Conservation (phyloP, 2,113 vertebrate genomes). For the Zosterops hypoxanthus region DNA sequence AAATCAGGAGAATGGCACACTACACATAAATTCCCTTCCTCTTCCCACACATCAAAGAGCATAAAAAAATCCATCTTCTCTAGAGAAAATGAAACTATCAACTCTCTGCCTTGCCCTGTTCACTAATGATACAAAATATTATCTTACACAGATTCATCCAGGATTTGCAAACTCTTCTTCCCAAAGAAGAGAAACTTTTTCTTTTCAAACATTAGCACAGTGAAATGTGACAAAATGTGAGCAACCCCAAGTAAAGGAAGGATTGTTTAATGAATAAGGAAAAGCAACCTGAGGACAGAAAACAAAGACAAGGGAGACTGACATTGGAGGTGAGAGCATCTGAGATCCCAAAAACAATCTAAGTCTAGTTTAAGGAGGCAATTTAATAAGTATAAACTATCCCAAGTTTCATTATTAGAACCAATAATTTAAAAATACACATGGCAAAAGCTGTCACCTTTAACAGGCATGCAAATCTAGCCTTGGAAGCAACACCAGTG, state of each 20-base stretch:
- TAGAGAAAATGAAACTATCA: not conserved
- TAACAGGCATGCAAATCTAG: not conserved
- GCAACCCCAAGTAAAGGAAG: not conserved
- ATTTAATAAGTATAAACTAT: not conserved
- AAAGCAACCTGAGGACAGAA: not conserved
- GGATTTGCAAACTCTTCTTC: not conserved
- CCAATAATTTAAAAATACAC: not conserved
- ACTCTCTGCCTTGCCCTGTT: not conserved
- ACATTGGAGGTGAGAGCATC: not conserved
- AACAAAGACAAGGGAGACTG: not conserved
- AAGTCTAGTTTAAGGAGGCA: not conserved
- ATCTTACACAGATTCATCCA: not conserved
- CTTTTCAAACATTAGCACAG: not conserved
- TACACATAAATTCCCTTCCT: not conserved
- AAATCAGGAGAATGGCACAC: not conserved
- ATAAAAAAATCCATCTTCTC: not conserved
- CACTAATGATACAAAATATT: not conserved
- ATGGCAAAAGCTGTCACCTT: not conserved
- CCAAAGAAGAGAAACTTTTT: not conserved
- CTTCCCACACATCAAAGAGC: not conserved
- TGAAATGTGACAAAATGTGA: not conserved
- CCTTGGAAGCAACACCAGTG: not conserved
- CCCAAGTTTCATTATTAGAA: not conserved
- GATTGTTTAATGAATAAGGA: not conserved
- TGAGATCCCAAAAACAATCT: not conserved